Evolutionary conservation across 2,888 invertebrate species (phyloP), one percentile per base, ranked within the genome.

Genomic region (Hofmannophila pseudospretella): DNA sequence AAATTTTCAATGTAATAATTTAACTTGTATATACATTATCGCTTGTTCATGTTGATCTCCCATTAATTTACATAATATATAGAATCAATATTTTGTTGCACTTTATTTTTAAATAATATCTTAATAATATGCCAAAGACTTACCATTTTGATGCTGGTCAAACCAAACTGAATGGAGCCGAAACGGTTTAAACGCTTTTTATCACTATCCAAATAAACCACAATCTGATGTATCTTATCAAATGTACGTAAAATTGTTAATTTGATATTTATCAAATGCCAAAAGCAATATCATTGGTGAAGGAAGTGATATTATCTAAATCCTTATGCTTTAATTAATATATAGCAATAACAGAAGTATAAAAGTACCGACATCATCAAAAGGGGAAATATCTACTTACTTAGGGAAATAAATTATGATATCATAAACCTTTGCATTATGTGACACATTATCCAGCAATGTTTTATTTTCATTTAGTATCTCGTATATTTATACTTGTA

Each of bases 121-220:
- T n/a, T n/a, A n/a, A n/a, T n/a, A n/a, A n/a, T n/a, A n/a, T n/a
- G n/a, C n/a, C n/a, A n/a, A n/a, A 30, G 30, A 5, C 80, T 66
- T 66, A 81, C 80, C 80, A 80, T 81, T 45, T 47, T 69, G 46
- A 39, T 55, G 69, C 70, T 64, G 67, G 66, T 58, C 51, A 41
- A 44, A 45, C 41, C 41, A 47, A 54, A 54, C 45, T 47, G 45
- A 52, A 68, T 52, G 54, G 27, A 36, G 47, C 29, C 30, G 19
- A 42, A 43, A 44, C 11, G 39, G 25, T 32, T 41, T 26, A 31
- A 22, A 27, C 40, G 34, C 32, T 33, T 47, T 45, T 50, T 60
- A 59, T 59, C 58, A 49, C 40, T 62, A 56, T 52, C 51, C 28
- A 42, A 42, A 56, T 51, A 42, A 41, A 44, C 41, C 34, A 37